Percentiles rank a stretch among this genome's conserved stretches.
These are phyloP conservation scores for Drosophila kanekoi DNA, from an alignment of 2,888 invertebrate species.

Conservation along the genomic window DNA sequence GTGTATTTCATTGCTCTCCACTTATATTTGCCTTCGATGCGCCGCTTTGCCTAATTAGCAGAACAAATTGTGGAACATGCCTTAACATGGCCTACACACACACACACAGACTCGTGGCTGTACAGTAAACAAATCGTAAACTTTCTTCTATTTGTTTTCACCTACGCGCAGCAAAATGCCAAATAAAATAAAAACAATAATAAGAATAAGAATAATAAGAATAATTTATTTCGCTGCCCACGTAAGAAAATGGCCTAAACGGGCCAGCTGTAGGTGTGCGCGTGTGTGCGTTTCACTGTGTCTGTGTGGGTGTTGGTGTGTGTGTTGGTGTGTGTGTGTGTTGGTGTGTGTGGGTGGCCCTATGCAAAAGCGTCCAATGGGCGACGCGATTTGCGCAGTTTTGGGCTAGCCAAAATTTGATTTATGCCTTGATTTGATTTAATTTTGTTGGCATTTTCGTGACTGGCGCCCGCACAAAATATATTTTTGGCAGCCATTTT, in stretches of 20 bases:
- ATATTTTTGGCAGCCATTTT: constrained; percentile 7
- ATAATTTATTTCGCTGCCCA: constrained; percentile 44
- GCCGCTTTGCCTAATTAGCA: constrained; percentile 35
- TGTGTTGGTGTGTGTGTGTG: background rate
- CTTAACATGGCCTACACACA: constrained; percentile 5
- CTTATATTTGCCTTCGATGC: background rate
- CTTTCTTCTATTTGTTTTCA: constrained; percentile 37
- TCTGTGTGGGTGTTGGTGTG: background rate
- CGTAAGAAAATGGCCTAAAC: constrained; percentile 38
- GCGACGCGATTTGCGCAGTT: constrained; percentile 75
- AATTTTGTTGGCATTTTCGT: constrained; percentile 23
- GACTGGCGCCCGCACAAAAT: constrained; percentile 10
- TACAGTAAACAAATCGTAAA: constrained; percentile 63
- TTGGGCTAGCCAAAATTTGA: constrained; percentile 67
- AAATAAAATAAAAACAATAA: constrained; percentile 35
- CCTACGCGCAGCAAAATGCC: constrained; percentile 30
- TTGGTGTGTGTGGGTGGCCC: constrained; percentile 43
- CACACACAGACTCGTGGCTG: constrained; percentile 37
- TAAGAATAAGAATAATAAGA: constrained; percentile 42
- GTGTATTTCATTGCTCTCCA: background rate
- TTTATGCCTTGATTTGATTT: constrained; percentile 55
- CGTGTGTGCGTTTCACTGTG: background rate
- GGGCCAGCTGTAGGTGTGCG: constrained; percentile 9
- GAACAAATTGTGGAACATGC: constrained; percentile 40
- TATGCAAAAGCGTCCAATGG: constrained; percentile 57